A percentile compares a stretch with the other conserved stretches of the same genome.
Conservation (phyloP, 2,888 invertebrate species). For the Caenorhabditis japonica region DNA sequence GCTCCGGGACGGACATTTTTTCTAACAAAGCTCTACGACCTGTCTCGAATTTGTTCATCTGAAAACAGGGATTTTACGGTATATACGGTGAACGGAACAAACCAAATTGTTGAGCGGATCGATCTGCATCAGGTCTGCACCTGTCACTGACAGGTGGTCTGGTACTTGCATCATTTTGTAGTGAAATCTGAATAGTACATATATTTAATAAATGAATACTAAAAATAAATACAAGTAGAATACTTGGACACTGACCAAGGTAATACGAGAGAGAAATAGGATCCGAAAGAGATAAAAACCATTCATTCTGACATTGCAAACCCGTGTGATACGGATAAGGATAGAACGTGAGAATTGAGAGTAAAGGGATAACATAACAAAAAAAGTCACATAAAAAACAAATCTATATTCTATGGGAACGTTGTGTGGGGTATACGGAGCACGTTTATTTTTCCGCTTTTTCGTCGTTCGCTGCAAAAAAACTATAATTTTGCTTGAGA, state of each 20-base stretch:
- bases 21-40: conserved; percentile 37
- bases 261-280: conserved; percentile 9
- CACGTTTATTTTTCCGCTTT: conserved; percentile 22
- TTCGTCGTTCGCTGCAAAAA: conserved; percentile 31
- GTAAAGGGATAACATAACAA: conserved; percentile 1
- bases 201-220: conserved; percentile 1
- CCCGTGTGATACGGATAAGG: conserved; percentile 40
- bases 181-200: conserved; percentile 5
- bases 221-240: conserved; percentile 12
- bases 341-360: conserved; percentile 1
- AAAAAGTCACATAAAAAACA: neutral
- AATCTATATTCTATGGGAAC: too few species aligned
- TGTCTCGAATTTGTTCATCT: conserved; percentile 42
- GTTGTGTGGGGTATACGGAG: too few species aligned
- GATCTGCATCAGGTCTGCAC: conserved; percentile 38
- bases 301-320: conserved; percentile 24
- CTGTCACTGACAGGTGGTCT: conserved; percentile 50
- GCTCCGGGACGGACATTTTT: conserved; percentile 47
- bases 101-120: conserved; percentile 45
- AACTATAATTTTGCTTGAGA: neutral
- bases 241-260: conserved; percentile 43
- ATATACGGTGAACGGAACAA: neutral
- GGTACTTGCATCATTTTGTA: conserved; percentile 48
- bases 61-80: conserved; percentile 9
- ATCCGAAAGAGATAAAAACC: conserved; percentile 17